phyloP scores from a whole-genome alignment of 2,113 vertebrate genomes.

The Chaenocephalus aceratus region DNA sequence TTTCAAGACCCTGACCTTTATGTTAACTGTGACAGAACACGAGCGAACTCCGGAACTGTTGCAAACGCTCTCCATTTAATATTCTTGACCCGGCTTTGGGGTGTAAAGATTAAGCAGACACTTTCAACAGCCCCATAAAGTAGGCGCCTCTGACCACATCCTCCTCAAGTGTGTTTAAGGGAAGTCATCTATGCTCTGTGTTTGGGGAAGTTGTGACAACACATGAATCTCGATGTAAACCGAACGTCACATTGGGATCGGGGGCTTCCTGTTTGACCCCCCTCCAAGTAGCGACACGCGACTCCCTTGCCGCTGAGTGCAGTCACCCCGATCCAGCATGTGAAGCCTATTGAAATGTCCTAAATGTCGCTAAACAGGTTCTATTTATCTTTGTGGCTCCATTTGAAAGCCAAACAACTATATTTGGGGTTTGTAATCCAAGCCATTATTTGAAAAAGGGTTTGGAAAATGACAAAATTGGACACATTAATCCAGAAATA shows the following conservation, averaged over 20 bases:
- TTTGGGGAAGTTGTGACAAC: constrained; percentile 62
- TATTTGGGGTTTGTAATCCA: constrained; percentile 14
- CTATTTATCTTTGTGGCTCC: constrained; percentile 1
- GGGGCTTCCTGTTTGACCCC: constrained; percentile 61
- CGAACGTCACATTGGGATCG: constrained; percentile 19
- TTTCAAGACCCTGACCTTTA: constrained; percentile 19
- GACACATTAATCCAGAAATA: constrained; percentile 21
- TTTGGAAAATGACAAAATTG: constrained; percentile 35
- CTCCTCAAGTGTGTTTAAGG: constrained; percentile 37
- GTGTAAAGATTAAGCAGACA: constrained; percentile 12
- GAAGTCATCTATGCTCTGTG: constrained; percentile 43
- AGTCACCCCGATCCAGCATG: background rate
- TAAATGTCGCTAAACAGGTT: background rate
- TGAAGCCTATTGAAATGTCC: background rate
- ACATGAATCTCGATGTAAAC: constrained; percentile 52
- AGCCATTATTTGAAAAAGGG: background rate
- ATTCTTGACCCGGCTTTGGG: constrained; percentile 9
- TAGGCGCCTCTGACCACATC: constrained; percentile 41
- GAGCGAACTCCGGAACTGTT: constrained; percentile 1
- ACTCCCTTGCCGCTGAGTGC: constrained; percentile 48
- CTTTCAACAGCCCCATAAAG: constrained; percentile 48
- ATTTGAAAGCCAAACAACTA: background rate
- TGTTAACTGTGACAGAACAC: constrained; percentile 18
- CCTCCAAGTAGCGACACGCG: constrained; percentile 3
- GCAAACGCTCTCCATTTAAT: background rate